These are phyloP conservation scores for Pituophis catenifer DNA, from an alignment of 2,113 vertebrate species.

Conservation along the genomic window DNA sequence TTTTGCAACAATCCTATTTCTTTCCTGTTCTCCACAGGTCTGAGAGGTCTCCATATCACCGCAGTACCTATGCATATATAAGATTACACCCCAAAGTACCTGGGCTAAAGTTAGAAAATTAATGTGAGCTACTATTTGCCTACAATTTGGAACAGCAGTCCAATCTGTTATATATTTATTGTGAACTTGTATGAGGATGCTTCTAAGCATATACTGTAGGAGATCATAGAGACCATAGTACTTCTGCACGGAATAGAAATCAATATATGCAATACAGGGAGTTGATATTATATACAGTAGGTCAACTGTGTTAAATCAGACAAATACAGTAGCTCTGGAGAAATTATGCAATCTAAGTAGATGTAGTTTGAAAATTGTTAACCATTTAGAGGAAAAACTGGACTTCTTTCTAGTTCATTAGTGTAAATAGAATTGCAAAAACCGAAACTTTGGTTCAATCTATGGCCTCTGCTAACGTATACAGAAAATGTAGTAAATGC, in stretches of 20 bases:
- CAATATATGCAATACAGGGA: not conserved
- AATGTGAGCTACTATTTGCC: not conserved
- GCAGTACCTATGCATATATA: not conserved
- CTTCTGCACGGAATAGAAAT: not conserved
- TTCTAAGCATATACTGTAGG: not conserved
- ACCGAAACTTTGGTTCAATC: not conserved
- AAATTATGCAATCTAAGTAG: not conserved
- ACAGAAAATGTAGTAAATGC: not conserved
- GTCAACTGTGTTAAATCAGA: not conserved
- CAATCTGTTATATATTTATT: not conserved
- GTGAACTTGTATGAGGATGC: not conserved
- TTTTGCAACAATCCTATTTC: not conserved
- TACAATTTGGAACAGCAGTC: not conserved
- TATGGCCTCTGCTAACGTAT: not conserved
- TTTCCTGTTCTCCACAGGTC: not conserved
- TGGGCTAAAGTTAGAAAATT: not conserved
- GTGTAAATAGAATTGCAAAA: not conserved
- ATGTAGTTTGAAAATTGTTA: not conserved
- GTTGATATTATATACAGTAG: not conserved
- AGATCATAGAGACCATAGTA: not conserved
- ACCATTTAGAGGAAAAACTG: not conserved
- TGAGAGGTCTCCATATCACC: not conserved
- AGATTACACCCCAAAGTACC: not conserved
- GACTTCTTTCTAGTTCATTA: not conserved
- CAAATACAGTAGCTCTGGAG: not conserved